Percentiles rank a stretch among this genome's conserved stretches.
Conservation (phyloP, 2,797 vertebrate species). For the Bradypus variegatus region DNA sequence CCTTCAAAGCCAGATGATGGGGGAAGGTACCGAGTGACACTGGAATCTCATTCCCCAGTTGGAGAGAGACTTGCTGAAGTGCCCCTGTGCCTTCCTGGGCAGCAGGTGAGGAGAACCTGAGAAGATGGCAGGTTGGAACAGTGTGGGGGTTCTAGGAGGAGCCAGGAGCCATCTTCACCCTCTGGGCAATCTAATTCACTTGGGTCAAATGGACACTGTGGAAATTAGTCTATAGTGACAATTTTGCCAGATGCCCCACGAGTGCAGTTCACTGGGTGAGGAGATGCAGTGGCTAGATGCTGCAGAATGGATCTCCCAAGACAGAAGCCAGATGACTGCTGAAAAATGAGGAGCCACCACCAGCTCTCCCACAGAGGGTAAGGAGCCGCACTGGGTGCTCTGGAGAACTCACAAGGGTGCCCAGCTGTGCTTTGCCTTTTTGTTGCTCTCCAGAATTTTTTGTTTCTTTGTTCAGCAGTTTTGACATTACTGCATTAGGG, state of each 20-base stretch:
- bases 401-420: not conserved
- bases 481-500: not conserved
- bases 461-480: not conserved
- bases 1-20: not conserved
- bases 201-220: not conserved
- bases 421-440: not conserved
- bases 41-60: not conserved
- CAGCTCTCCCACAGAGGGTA: not conserved
- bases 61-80: not conserved
- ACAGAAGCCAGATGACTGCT: not conserved
- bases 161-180: not conserved
- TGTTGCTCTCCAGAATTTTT: not conserved
- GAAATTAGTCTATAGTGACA: not conserved
- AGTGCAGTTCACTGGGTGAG: not conserved
- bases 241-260: not conserved
- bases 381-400: not conserved
- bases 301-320: not conserved
- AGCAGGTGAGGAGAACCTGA: not conserved
- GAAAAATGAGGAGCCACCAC: not conserved
- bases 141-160: not conserved
- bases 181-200: not conserved
- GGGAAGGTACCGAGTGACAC: not conserved
- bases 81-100: not conserved
- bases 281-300: not conserved
- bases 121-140: not conserved